phyloP scores from a whole-genome alignment of 2,888 invertebrate species.

The Spilarctia lutea region DNA sequence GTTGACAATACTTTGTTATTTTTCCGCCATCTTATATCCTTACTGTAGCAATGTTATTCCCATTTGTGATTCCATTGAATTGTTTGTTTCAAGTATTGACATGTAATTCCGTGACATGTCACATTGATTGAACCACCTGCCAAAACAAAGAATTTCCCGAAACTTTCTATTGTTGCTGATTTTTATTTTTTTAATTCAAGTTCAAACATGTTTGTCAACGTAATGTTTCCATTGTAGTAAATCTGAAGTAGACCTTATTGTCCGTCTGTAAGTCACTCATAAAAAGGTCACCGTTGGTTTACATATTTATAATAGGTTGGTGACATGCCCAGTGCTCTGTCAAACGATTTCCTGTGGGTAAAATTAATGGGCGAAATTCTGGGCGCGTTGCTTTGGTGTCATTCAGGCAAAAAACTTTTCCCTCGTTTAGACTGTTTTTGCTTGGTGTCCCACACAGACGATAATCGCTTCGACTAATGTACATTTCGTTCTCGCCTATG shows the following conservation, averaged over 20 bases:
- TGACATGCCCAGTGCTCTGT: slow-evolving; percentile 57
- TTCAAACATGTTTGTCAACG: slow-evolving; percentile 6
- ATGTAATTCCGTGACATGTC: slow-evolving; percentile 31
- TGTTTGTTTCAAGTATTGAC: slow-evolving; percentile 30
- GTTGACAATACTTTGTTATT: background rate
- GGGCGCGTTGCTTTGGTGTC: slow-evolving; percentile 51
- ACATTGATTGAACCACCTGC: slow-evolving; percentile 10
- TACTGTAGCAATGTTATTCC: background rate
- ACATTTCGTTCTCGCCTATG: slow-evolving; percentile 39
- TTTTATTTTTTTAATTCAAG: background rate
- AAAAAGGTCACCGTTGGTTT: slow-evolving; percentile 28
- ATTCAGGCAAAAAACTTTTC: slow-evolving; percentile 59
- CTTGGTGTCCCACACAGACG: slow-evolving; percentile 47
- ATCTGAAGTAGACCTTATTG: slow-evolving; percentile 13
- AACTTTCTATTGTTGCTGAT: background rate
- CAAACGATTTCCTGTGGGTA: slow-evolving; percentile 59
- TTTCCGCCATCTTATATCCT: background rate
- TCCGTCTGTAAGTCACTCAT: slow-evolving; percentile 9
- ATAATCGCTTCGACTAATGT: slow-evolving; percentile 48
- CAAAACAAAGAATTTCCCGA: slow-evolving; percentile 16
- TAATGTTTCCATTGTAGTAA: slow-evolving; percentile 4
- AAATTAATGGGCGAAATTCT: slow-evolving; percentile 65
- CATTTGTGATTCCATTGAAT: slow-evolving; percentile 23
- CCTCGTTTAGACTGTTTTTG: slow-evolving; percentile 54
- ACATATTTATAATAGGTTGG: slow-evolving; percentile 38